phyloP scores from a whole-genome alignment of 1,140 invertebrate genomes.

The Pogonomyrmex barbatus region DNA sequence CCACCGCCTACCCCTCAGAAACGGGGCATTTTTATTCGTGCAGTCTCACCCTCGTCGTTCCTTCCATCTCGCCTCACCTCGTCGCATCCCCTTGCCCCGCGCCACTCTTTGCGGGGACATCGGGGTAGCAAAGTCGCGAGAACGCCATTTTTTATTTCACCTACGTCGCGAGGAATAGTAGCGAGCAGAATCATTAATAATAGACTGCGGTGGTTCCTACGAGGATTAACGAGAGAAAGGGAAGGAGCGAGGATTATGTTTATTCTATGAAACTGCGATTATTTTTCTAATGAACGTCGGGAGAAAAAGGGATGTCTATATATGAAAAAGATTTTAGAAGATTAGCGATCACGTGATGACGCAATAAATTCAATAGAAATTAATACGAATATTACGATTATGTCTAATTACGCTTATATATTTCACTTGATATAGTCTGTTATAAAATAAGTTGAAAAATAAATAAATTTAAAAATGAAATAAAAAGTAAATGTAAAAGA shows the following conservation, averaged over 20 bases:
- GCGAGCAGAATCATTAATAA: slow-evolving; percentile 81
- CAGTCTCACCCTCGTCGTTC: slow-evolving; percentile 77
- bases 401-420: background rate
- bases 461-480: background rate
- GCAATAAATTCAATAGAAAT: slow-evolving; percentile 48
- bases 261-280: slow-evolving; percentile 56
- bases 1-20: slow-evolving; percentile 74
- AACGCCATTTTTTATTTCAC: slow-evolving; percentile 81
- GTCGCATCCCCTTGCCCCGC: slow-evolving; percentile 73
- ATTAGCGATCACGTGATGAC: slow-evolving; percentile 66
- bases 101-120: slow-evolving; percentile 76
- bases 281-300: slow-evolving; percentile 61
- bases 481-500: slow-evolving; percentile 17
- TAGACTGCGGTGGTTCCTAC: slow-evolving; percentile 75
- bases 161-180: slow-evolving; percentile 68
- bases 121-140: slow-evolving; percentile 78
- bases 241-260: slow-evolving; percentile 43
- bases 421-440: background rate
- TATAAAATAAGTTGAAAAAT: background rate
- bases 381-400: slow-evolving; percentile 17
- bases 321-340: slow-evolving; percentile 56
- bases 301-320: slow-evolving; percentile 30
- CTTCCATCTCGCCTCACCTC: slow-evolving; percentile 73
- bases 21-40: slow-evolving; percentile 85
- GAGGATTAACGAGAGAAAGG: slow-evolving; percentile 74